Percentiles rank a stretch among this genome's conserved stretches.
Conservation (phyloP, 2,113 vertebrate genomes). For the Grallaria varia region DNA sequence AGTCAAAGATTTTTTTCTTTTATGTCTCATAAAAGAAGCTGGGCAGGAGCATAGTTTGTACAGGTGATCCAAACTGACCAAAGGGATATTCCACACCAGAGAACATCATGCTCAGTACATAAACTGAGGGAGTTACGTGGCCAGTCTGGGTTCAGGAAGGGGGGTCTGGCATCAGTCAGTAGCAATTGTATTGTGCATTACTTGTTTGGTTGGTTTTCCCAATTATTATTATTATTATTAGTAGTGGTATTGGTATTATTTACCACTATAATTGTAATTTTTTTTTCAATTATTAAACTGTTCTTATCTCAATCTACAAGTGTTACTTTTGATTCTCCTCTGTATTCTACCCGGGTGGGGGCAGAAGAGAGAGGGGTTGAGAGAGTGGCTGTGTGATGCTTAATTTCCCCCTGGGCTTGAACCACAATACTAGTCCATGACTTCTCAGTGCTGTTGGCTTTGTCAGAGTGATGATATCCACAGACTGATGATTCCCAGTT, state of each 20-base stretch:
- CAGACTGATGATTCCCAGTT: neutral
- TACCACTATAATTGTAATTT: neutral
- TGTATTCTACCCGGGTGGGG: accelerated
- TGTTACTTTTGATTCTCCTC: neutral
- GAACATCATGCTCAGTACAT: too few relatives aligned
- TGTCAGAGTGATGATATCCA: neutral
- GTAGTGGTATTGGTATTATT: too few relatives aligned
- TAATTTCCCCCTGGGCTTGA: neutral
- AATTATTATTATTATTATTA: neutral
- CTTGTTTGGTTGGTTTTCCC: neutral
- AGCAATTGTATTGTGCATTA: neutral
- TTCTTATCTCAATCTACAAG: neutral
- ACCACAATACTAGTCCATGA: neutral
- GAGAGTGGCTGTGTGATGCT: accelerated
- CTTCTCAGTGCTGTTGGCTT: neutral
- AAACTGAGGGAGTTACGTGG: neutral
- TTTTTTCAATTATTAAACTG: neutral
- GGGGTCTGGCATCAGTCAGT: neutral
- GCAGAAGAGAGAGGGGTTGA: neutral
- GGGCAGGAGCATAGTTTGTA: neutral
- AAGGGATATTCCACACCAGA: neutral
- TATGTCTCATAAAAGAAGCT: neutral
- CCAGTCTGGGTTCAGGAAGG: neutral
- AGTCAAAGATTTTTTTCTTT: neutral
- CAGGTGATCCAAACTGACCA: neutral